Evolutionary conservation across 2,797 vertebrate genomes (phyloP).

Genomic region (Helicolenus hilgendorfi): DNA sequence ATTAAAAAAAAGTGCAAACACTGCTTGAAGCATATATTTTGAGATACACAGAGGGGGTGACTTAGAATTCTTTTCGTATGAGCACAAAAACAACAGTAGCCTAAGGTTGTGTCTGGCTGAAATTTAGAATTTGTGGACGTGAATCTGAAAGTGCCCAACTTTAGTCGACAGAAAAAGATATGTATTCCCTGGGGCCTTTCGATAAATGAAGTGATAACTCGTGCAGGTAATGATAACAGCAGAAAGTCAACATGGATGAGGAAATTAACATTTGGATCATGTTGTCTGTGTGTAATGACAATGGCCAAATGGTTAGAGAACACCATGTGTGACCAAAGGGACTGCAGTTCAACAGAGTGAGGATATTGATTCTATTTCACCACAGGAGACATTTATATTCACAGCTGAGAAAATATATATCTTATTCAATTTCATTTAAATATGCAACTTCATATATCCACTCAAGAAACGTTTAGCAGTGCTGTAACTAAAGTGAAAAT

Average conservation of each 20-base stretch:
- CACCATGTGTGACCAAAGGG: not conserved
- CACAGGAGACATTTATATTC: not conserved
- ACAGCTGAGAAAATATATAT: not conserved
- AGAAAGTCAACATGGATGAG: not conserved
- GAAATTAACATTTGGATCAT: not conserved
- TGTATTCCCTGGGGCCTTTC: not conserved
- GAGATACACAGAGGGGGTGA: not conserved
- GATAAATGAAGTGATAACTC: not conserved
- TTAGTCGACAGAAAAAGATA: not conserved
- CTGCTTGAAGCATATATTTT: not conserved
- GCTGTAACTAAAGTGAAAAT: not conserved
- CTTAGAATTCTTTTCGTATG: not conserved
- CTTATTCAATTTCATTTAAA: not conserved
- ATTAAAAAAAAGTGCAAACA: not conserved
- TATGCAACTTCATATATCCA: not conserved
- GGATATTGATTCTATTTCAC: slow-evolving; percentile 80
- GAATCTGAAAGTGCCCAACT: not conserved
- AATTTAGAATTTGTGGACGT: slow-evolving; percentile 25
- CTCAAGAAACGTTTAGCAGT: not conserved
- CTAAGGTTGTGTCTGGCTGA: slow-evolving; percentile 16
- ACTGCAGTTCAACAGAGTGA: not conserved
- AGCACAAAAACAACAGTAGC: slow-evolving; percentile 32
- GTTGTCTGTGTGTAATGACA: slow-evolving; percentile 1
- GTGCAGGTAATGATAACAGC: slow-evolving; percentile 17
- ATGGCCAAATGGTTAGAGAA: slow-evolving; percentile 3